These are phyloP conservation scores for Leucophenga varia DNA, from an alignment of 1,140 invertebrate genomes.

Conservation along the genomic window DNA sequence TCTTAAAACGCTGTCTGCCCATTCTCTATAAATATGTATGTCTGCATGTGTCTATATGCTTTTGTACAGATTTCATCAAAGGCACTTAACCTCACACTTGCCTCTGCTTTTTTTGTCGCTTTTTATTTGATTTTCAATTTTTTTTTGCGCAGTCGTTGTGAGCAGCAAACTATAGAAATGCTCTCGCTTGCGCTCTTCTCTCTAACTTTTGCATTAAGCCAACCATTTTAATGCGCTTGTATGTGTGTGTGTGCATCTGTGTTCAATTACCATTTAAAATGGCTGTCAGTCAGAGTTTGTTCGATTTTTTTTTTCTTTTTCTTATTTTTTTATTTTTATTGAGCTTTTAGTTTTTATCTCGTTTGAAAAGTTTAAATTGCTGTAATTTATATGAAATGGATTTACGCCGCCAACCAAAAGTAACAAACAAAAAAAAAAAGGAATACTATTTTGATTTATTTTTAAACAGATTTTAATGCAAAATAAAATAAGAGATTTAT, in stretches of 20 bases:
- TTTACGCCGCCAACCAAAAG: too few species aligned
- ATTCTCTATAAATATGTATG: background rate
- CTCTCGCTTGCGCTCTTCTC: too few species aligned
- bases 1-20: too few species aligned
- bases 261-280: constrained; percentile 52
- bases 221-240: background rate
- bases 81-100: constrained; percentile 52
- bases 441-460: too few species aligned
- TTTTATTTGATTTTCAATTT: constrained; percentile 9
- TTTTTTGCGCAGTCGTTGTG: constrained; percentile 38
- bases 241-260: constrained; percentile 15
- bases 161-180: too few species aligned
- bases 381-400: constrained; percentile 31
- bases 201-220: too few species aligned
- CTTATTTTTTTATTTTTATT: too few species aligned
- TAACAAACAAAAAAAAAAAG: too few species aligned
- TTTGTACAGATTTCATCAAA: constrained; percentile 45
- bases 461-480: too few species aligned
- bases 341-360: constrained; percentile 50
- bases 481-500: too few species aligned
- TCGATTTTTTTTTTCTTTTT: constrained; percentile 42
- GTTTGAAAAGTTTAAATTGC: constrained; percentile 52
- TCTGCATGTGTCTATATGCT: too few species aligned
- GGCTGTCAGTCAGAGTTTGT: constrained; percentile 48
- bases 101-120: constrained; percentile 23